These are phyloP conservation scores for Myxocyprinus asiaticus DNA, from an alignment of 2,113 vertebrate genomes.

Conservation along the genomic window DNA sequence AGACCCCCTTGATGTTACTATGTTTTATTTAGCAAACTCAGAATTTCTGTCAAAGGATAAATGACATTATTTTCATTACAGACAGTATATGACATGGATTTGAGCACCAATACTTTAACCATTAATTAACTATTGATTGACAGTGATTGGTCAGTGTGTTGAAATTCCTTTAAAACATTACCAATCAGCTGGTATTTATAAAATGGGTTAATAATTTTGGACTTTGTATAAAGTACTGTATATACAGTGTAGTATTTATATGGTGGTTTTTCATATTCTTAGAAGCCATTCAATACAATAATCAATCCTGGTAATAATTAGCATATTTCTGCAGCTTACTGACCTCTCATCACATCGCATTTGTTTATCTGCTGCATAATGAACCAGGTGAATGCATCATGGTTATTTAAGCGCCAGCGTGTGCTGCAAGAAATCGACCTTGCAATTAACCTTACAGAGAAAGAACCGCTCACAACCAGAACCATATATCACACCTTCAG, in stretches of 20 bases:
- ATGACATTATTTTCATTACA: background rate
- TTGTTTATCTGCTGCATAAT: constrained; percentile 6
- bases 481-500: constrained; percentile 11
- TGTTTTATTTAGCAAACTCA: background rate
- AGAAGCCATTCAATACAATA: too few species aligned
- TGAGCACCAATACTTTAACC: background rate
- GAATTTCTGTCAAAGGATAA: too few species aligned
- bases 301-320: background rate
- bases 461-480: background rate
- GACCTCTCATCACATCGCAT: background rate
- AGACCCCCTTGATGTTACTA: background rate
- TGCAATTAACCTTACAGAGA: background rate
- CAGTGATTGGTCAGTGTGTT: constrained; percentile 5
- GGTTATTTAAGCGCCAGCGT: too few species aligned
- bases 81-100: background rate
- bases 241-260: too few species aligned
- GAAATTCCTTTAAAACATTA: background rate
- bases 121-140: background rate
- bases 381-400: background rate
- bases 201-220: too few species aligned
- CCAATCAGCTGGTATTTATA: background rate
- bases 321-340: background rate
- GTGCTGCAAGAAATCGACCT: background rate
- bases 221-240: too few species aligned
- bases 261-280: too few species aligned